Evolutionary conservation across 1,140 invertebrate genomes (phyloP).

Genomic region (Bombus breviceps): DNA sequence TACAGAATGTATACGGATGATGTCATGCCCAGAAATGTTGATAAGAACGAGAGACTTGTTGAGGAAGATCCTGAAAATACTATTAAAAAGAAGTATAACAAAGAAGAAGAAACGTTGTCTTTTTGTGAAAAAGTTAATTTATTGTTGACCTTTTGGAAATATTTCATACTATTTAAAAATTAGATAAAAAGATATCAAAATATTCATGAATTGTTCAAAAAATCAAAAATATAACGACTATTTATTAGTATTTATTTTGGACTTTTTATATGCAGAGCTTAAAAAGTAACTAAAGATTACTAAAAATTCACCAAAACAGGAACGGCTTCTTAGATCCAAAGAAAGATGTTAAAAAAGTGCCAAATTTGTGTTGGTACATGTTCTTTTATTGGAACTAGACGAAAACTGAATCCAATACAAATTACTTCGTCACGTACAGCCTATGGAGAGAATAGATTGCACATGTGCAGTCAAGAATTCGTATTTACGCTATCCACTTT

Average conservation of each 20-base stretch:
- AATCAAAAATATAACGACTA: background rate
- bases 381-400: background rate
- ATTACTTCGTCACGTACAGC: background rate
- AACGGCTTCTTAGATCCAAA: background rate
- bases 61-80: background rate
- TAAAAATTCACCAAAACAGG: background rate
- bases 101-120: background rate
- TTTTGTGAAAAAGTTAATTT: background rate
- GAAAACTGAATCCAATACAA: background rate
- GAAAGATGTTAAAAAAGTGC: too few species aligned
- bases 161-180: background rate
- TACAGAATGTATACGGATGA: background rate
- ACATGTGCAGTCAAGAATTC: background rate
- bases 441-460: background rate
- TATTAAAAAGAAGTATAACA: background rate
- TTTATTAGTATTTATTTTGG: background rate
- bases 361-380: background rate
- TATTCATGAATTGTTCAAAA: background rate
- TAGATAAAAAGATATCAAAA: background rate
- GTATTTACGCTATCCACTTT: slow-evolving; percentile 10
- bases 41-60: background rate
- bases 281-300: background rate
- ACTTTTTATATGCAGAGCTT: background rate
- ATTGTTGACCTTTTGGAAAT: background rate
- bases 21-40: slow-evolving; percentile 15